Conservation (phyloP, 1,140 invertebrate genomes). For the Vanessa tameamea region DNA sequence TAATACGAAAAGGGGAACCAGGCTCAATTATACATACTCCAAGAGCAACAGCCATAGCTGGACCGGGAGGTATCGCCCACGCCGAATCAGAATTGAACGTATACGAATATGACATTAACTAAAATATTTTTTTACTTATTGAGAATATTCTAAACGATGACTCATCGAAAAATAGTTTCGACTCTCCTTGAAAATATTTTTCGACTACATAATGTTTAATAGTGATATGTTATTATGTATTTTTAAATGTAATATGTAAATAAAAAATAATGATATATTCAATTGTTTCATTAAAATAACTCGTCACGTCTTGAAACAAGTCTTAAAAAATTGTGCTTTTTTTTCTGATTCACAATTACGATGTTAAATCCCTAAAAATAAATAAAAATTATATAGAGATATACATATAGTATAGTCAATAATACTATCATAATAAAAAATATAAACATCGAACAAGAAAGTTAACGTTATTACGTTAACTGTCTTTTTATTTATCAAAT, state of each 20-base stretch:
- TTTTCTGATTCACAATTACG: no score
- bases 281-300: not conserved
- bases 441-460: no score
- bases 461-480: no score
- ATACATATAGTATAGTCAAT: no score
- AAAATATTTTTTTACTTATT: constrained; percentile 17
- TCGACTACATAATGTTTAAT: constrained; percentile 23
- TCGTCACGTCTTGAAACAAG: no score
- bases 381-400: no score
- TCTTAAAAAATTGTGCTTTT: no score
- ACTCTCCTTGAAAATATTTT: constrained; percentile 68
- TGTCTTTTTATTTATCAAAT: no score
- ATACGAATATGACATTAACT: constrained; percentile 60
- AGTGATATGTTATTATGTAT: not conserved
- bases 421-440: no score
- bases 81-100: constrained; percentile 84
- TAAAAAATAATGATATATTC: constrained; percentile 10
- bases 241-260: not conserved
- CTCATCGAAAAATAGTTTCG: constrained; percentile 63
- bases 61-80: constrained; percentile 86
- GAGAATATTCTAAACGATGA: constrained; percentile 20
- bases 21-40: constrained; percentile 83
- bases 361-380: no score
- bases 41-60: constrained; percentile 84
- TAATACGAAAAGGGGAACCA: constrained; percentile 76